Conservation (phyloP, 1,140 invertebrate genomes). For the Ceratina australensis region DNA sequence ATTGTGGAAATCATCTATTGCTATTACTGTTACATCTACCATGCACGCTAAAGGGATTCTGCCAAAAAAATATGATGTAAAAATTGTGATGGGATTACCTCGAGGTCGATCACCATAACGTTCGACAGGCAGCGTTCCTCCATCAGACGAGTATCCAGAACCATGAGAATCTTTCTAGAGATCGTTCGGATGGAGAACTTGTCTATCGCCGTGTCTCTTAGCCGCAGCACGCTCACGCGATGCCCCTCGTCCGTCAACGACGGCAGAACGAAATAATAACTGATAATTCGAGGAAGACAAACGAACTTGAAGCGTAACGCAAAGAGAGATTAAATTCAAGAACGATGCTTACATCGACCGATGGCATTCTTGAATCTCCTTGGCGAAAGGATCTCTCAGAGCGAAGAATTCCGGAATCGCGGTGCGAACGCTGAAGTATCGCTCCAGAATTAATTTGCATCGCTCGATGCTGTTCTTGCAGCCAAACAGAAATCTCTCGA, state of each 20-base stretch:
- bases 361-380: slow-evolving; percentile 74
- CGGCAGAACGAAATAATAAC: slow-evolving; percentile 74
- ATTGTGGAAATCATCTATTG: too few relatives aligned
- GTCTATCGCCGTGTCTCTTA: slow-evolving; percentile 69
- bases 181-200: slow-evolving; percentile 72
- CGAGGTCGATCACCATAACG: slow-evolving; percentile 75
- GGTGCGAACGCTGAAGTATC: slow-evolving; percentile 77
- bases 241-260: slow-evolving; percentile 76
- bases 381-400: slow-evolving; percentile 73
- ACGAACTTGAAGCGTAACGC: not conserved
- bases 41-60: too few relatives aligned
- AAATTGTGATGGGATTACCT: slow-evolving; percentile 58
- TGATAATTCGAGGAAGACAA: slow-evolving; percentile 42
- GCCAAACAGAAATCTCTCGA: slow-evolving; percentile 79
- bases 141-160: slow-evolving; percentile 72
- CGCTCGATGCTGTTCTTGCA: slow-evolving; percentile 80
- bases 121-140: slow-evolving; percentile 76
- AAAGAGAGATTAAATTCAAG: too few relatives aligned
- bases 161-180: slow-evolving; percentile 74
- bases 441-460: slow-evolving; percentile 79
- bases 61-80: too few relatives aligned
- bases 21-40: too few relatives aligned
- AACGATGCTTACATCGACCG: slow-evolving; percentile 65
- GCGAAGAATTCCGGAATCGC: slow-evolving; percentile 79
- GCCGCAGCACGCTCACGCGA: slow-evolving; percentile 72